Evolutionary conservation across 1,140 invertebrate species (phyloP), one percentile per base, ranked within the genome.

Genomic region (Acyrthosiphon pisum): DNA sequence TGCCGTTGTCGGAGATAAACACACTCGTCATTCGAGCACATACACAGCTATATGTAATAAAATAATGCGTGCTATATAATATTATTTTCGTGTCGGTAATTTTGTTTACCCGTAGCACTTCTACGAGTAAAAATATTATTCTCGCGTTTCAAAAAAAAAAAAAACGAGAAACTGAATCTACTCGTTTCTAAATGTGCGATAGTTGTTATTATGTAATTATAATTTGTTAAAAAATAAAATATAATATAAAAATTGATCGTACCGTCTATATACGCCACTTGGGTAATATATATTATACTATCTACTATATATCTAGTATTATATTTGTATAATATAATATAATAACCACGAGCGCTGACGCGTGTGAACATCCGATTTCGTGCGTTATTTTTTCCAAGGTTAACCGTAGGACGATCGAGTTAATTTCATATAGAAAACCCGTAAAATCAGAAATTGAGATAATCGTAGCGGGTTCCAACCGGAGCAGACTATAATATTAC

Each of bases 301-400:
- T 26, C 53, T 60, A 50, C 1, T 1, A 26, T 26, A 1, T 30
- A n/a, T 68, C 26, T 30, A 30, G 11, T n/a, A 76, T 76, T 35
- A 76, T 76, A 76, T 76, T 68, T 68, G 60, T 68, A 68, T 35
- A 76, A 68, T 35, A 76, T 76, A 76, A 76, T 76, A 35, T 76
- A 76, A 76, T n/a, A 35, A 18, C 14, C 60, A 76, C 18, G 41
- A 41, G 60, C 37, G 11, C 8, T 60, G 9, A 90, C 35, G 56
- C 35, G 56, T 90, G 89, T 68, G 53, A 90, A 90, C 89, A 23
- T 90, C 44, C 44, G 26, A 90, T 68, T 90, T 68, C 89, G 89
- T 68, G 56, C 37, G 56, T 60, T 89, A 56, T 56, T 37, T n/a
- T 68, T 9, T 60, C 53, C 88, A 90, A 60, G 53, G 53, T 90